A percentile compares a stretch with the other conserved stretches of the same genome.
Conservation (phyloP, 2,888 invertebrate genomes). For the Ariolimax columbianus region DNA sequence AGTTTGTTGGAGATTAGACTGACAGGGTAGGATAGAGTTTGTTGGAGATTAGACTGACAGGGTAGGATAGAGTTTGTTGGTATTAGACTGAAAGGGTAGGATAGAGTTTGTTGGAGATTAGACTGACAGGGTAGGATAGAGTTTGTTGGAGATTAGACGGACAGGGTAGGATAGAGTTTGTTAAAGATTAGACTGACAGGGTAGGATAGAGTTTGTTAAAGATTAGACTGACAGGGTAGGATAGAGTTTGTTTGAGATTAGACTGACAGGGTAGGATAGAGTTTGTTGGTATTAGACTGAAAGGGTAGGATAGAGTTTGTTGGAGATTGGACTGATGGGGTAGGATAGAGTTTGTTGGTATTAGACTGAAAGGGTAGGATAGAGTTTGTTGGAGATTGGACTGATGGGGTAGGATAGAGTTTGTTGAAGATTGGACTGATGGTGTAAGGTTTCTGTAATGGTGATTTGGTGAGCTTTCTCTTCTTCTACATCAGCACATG, state of each 20-base stretch:
- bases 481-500: no score
- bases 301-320: not conserved
- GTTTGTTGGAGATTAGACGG: not conserved
- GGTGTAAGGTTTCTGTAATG: not conserved
- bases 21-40: not conserved
- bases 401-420: not conserved
- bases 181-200: slow-evolving; percentile 94
- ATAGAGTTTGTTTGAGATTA: not conserved
- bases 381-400: not conserved
- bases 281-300: not conserved
- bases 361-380: not conserved
- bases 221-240: not conserved
- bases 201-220: slow-evolving; percentile 59
- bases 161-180: slow-evolving; percentile 80
- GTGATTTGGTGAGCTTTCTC: no score
- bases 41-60: not conserved
- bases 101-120: not conserved
- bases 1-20: not conserved
- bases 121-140: not conserved
- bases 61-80: not conserved
- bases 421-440: not conserved
- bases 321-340: not conserved
- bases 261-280: not conserved
- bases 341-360: not conserved
- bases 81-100: not conserved